Evolutionary conservation across 2,888 invertebrate genomes (phyloP), one percentile per base, ranked within the genome.

Genomic region (Saturnia pavonia): DNA sequence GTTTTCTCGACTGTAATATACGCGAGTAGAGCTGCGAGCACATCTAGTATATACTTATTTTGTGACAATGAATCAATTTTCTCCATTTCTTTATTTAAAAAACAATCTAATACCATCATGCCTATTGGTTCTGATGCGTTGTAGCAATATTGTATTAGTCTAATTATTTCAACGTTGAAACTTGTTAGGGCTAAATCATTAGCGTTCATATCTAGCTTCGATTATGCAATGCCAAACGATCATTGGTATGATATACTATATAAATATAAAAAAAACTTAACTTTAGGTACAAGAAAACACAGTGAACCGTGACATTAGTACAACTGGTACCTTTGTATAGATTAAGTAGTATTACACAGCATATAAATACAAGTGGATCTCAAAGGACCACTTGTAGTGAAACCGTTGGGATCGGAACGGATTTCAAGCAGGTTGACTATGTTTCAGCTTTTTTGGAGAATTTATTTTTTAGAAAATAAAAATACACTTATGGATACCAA

Each of bases 311-410:
- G 84, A 87, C 87, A 84, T 84, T 82, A 75, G 78, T 74, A 75
- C 83, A 83, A 83, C 82, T 85, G 86, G 83, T 78, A 74, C 79
- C 83, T 67, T 70, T 84, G 82, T 86, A 83, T 82, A 88, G 88
- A 91, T 88, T 89, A 88, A 90, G 87, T 85, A 87, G 89, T 88
- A 86, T 86, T 85, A 82, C 80, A 75, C 76, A 65, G 40, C 65
- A 40, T 40, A 65, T 65, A 65, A 65, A 65, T 65, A 65, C 82
- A 82, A 75, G 76, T 76, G 75, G 78, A 82, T 85, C 89, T 90
- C 91, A 85, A 85, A 87, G 82, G 85, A 87, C 82, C 87, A 86
- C 86, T 91, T 88, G 80, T 81, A 80, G 79, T 74, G 80, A 54
- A 85, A 82, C 75, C 75, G 72, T 76, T 79, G 82, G 77, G 81